Evolutionary conservation across 2,113 vertebrate genomes (phyloP).

Genomic region (Toxostoma redivivum): DNA sequence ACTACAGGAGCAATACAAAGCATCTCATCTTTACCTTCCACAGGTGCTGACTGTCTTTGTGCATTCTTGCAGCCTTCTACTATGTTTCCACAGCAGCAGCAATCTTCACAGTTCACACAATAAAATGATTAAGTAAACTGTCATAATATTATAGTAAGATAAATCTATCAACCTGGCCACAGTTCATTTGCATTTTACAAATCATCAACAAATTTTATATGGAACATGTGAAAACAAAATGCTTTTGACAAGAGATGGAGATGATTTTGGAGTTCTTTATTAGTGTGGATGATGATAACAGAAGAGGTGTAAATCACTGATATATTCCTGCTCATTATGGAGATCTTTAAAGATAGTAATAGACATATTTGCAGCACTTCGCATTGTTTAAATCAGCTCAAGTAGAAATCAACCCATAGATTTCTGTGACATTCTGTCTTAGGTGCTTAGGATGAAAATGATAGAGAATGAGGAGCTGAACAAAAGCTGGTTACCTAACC

Average conservation of each 20-base stretch:
- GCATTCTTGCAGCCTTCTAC: background rate
- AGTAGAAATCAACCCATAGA: background rate
- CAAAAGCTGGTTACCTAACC: background rate
- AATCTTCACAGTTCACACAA: background rate
- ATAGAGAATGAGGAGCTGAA: background rate
- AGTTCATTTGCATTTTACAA: background rate
- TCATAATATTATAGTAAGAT: background rate
- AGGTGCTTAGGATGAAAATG: background rate
- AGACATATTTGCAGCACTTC: background rate
- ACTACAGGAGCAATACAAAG: background rate
- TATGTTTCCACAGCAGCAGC: background rate
- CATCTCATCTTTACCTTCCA: background rate
- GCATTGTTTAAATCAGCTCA: background rate
- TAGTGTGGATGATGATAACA: background rate
- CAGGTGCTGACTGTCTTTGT: background rate
- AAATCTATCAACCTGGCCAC: background rate
- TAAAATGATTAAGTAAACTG: background rate
- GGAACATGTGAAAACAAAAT: background rate
- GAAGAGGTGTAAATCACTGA: background rate
- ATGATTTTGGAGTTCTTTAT: background rate
- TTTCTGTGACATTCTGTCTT: background rate
- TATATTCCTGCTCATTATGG: background rate
- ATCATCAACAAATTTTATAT: background rate
- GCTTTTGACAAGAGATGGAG: background rate
- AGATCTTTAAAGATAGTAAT: background rate